Evolutionary conservation across 92 coral and sea anemone species (phyloP).

Genomic region (Chrysogorgia sp.): DNA sequence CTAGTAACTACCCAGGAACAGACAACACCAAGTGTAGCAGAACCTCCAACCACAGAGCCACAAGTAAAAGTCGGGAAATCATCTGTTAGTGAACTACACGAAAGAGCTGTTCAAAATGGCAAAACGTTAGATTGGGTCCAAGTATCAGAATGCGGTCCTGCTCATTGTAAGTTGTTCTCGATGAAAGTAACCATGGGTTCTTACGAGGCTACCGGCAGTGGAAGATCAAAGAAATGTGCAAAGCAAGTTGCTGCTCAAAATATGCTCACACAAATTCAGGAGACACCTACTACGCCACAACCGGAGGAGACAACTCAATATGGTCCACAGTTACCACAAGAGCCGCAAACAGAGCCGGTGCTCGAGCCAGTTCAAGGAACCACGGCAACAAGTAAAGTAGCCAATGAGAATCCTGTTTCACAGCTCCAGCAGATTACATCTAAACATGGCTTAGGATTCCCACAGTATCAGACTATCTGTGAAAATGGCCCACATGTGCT

Average conservation of each 20-base stretch:
- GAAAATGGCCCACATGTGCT: constrained; percentile 31
- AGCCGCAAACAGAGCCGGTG: not conserved
- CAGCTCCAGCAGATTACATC: constrained; percentile 4
- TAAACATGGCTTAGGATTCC: constrained; percentile 16
- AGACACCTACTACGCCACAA: not conserved
- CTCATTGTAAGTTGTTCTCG: constrained; percentile 32
- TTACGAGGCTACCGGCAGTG: constrained; percentile 33
- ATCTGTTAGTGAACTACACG: constrained; percentile 13
- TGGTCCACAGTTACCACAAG: constrained; percentile 34
- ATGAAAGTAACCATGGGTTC: constrained; percentile 41
- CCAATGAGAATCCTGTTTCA: constrained; percentile 17
- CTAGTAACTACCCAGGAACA: not conserved
- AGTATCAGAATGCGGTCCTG: constrained; percentile 37
- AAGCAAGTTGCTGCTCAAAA: constrained; percentile 35
- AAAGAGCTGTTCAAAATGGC: constrained; percentile 18
- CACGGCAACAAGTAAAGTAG: not conserved
- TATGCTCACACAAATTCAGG: not conserved
- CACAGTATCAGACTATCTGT: constrained; percentile 9
- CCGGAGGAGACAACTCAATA: not conserved
- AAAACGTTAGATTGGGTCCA: constrained; percentile 16
- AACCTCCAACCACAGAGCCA: not conserved
- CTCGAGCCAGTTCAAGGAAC: not conserved
- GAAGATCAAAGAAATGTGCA: constrained; percentile 36
- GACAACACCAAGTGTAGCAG: not conserved
- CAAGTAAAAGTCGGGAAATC: constrained; percentile 19